Conservation (phyloP, 2,113 vertebrate genomes). For the Panthera leo region DNA sequence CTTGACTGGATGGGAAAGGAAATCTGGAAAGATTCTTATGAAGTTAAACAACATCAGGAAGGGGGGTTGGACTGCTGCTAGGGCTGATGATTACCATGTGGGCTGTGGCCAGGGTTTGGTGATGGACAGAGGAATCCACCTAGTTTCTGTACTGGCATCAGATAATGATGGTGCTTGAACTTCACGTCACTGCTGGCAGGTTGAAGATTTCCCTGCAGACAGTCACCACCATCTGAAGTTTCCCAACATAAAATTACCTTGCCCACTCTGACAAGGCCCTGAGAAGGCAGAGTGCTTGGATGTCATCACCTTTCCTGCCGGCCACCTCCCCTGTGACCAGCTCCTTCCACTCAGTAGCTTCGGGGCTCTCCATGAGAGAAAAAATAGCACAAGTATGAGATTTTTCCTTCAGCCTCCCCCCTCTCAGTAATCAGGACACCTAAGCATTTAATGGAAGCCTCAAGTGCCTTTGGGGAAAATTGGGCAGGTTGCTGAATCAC, state of each 20-base stretch:
- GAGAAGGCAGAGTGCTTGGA: neutral
- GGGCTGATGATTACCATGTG: neutral
- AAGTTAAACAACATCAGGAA: neutral
- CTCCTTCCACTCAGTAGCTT: neutral
- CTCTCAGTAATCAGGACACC: neutral
- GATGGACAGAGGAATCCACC: accelerated
- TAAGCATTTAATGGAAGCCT: neutral
- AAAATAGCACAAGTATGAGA: neutral
- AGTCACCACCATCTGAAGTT: neutral
- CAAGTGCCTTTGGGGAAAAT: neutral
- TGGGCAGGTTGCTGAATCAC: neutral
- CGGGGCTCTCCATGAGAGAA: neutral
- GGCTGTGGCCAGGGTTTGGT: neutral
- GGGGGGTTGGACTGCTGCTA: neutral
- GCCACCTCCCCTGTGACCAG: neutral
- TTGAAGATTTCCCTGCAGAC: neutral
- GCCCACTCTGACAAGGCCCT: neutral
- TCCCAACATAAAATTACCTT: neutral
- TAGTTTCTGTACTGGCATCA: neutral
- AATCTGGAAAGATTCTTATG: neutral
- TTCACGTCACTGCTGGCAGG: neutral
- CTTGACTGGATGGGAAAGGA: neutral
- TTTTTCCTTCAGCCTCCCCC: no score
- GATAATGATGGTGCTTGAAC: neutral
- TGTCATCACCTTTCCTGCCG: neutral